These are phyloP conservation scores for Hoplodrina ambigua DNA, from an alignment of 2,888 invertebrate genomes.

Conservation along the genomic window DNA sequence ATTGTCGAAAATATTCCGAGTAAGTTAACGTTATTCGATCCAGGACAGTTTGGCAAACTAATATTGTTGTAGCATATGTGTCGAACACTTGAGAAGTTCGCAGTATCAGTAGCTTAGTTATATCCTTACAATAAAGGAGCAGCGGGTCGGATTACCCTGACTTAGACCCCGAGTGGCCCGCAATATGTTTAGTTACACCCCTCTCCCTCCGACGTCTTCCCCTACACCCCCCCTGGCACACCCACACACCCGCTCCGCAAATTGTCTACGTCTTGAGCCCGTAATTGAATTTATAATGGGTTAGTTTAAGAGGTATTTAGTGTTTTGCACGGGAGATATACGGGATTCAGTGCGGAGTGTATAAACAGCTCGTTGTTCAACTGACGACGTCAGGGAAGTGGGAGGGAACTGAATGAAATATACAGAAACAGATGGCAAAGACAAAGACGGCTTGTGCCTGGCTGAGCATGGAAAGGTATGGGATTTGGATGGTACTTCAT, in stretches of 20 bases:
- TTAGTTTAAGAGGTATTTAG: conserved; percentile 87
- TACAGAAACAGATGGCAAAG: conserved; percentile 1
- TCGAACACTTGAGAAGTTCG: conserved; percentile 60
- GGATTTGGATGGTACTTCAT: background rate
- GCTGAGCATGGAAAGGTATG: background rate
- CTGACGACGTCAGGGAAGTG: conserved; percentile 31
- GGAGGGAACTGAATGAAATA: conserved; percentile 8
- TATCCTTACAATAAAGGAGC: conserved; percentile 78
- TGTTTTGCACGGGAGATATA: conserved; percentile 72
- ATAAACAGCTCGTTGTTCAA: conserved; percentile 56
- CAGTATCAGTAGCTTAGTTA: conserved; percentile 64
- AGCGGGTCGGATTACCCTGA: conserved; percentile 78
- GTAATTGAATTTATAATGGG: conserved; percentile 90
- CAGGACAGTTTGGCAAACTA: conserved; percentile 20
- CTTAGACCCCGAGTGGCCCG: conserved; percentile 78
- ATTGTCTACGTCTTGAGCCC: conserved; percentile 84
- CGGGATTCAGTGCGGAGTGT: conserved; percentile 51
- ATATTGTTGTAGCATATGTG: conserved; percentile 47
- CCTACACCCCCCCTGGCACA: conserved; percentile 42
- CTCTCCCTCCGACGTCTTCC: conserved; percentile 27
- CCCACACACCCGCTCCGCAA: conserved; percentile 74
- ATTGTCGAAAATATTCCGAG: conserved; percentile 1
- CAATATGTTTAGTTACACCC: conserved; percentile 81
- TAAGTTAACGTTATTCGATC: background rate
- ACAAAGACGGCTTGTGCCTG: conserved; percentile 18